Conservation (phyloP, 2,888 invertebrate genomes). For the Catocala nupta region DNA sequence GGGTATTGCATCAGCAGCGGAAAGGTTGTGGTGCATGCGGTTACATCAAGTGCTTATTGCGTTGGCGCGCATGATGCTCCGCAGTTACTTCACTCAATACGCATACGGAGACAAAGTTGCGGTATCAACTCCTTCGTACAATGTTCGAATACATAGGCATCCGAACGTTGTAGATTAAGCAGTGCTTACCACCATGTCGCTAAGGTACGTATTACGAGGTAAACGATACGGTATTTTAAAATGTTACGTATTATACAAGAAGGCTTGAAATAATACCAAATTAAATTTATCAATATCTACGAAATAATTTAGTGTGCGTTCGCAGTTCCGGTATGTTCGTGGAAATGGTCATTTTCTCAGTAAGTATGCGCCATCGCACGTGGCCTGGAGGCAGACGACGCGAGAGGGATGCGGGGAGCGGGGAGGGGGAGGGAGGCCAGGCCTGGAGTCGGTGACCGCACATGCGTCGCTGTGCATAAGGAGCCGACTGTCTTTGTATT, state of each 20-base stretch:
- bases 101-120: constrained; percentile 57
- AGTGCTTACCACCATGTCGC: no score
- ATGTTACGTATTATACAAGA: no score
- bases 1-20: constrained; percentile 80
- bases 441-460: constrained; percentile 80
- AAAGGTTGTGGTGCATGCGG: constrained; percentile 79
- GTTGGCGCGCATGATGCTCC: constrained; percentile 64
- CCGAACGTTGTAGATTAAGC: no score
- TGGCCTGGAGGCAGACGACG: constrained; percentile 59
- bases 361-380: constrained; percentile 71
- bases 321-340: constrained; percentile 78
- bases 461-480: constrained; percentile 79
- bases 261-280: no score
- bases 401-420: constrained; percentile 45
- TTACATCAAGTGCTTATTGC: constrained; percentile 65
- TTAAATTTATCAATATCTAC: constrained; percentile 32
- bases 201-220: no score
- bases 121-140: constrained; percentile 44
- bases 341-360: constrained; percentile 82
- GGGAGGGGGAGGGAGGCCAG: constrained; percentile 38
- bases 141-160: no score
- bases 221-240: no score
- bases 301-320: constrained; percentile 48
- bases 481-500: constrained; percentile 77
- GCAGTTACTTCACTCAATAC: constrained; percentile 68